Conservation (phyloP, 2,797 vertebrate genomes). For the Tamandua tetradactyla region DNA sequence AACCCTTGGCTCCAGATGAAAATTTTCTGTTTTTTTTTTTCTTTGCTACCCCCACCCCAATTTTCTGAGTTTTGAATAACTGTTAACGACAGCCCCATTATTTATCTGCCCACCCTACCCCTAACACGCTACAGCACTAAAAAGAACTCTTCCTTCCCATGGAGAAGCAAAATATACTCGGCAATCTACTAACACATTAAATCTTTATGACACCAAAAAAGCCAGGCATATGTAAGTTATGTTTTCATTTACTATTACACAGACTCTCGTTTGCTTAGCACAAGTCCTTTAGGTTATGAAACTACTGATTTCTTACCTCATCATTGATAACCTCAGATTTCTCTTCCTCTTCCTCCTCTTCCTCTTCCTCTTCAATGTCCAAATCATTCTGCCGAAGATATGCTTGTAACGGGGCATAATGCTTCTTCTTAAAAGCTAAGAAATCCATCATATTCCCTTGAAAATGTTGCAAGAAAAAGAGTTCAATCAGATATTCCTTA, state of each 20-base stretch:
- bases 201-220: neutral
- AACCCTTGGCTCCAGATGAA: neutral
- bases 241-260: neutral
- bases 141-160: neutral
- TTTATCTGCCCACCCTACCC: neutral
- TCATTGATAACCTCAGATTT: slow-evolving; percentile 99
- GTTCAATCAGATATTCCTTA: slow-evolving; percentile 95
- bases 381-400: slow-evolving; percentile 97
- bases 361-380: slow-evolving; percentile 97
- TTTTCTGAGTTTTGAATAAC: neutral
- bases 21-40: too few relatives aligned
- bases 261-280: neutral
- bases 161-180: neutral
- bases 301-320: slow-evolving; percentile 89
- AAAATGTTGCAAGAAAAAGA: slow-evolving; percentile 98
- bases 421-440: slow-evolving; percentile 97
- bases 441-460: slow-evolving; percentile 99
- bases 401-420: slow-evolving; percentile 94
- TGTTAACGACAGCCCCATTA: too few relatives aligned
- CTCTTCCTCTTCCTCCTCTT: slow-evolving; percentile 97
- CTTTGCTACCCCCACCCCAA: too few relatives aligned
- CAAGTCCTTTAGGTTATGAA: neutral
- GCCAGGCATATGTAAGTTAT: neutral
- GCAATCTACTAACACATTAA: neutral
- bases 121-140: neutral